Base-by-base conservation (phyloP, 2,888 invertebrate genomes). In the Scelioninae gen. 2 region DNA sequence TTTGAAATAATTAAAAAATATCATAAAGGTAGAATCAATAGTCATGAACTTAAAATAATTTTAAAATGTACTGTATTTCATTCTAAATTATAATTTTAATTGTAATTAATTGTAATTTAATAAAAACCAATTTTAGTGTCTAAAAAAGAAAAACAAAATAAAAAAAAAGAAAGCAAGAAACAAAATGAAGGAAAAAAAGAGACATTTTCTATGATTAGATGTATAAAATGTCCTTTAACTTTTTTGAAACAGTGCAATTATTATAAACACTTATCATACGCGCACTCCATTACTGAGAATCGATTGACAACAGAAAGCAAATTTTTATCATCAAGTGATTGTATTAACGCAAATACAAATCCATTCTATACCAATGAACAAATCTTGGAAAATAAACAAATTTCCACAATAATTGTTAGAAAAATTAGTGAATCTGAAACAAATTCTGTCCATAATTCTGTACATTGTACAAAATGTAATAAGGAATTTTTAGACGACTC, bases 221-320 rank as follows among this genome's bases (percentile, higher is more conserved):
- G 52, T 37, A 7, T 15, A 11, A 22, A 37, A 25, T 55, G 53
- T 28, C 41, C 39, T n/a, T n/a, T 25, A 5, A 55, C 25, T n/a
- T 55, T 65, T 18, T 28, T 28, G 10, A 55, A 39, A 19, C 11
- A 41, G n/a, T 57, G 65, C 33, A 57, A 67, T 50, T 67, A 67
- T 13, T 35, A 57, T 2, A 48, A 48, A 22, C 65, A 67, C 28
- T 48, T 55, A 28, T 13, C 55, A 19, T 46, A 18, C 11, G 48
- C 28, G 31, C 65, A 65, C 48, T 55, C 65, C 39, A 39, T 15
- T 19, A 15, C 4, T 2, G 46, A 46, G n/a, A 11, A 37, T 10
- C 19, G 31, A 28, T 22, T 43, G 3, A 1, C 37, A 22, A 53
- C 25, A 22, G 22, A n/a, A 16, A 37, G 22, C 11, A 37, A n/a